These are phyloP conservation scores for Amphiprion ocellaris DNA, from an alignment of 2,113 vertebrate genomes.

Conservation along the genomic window DNA sequence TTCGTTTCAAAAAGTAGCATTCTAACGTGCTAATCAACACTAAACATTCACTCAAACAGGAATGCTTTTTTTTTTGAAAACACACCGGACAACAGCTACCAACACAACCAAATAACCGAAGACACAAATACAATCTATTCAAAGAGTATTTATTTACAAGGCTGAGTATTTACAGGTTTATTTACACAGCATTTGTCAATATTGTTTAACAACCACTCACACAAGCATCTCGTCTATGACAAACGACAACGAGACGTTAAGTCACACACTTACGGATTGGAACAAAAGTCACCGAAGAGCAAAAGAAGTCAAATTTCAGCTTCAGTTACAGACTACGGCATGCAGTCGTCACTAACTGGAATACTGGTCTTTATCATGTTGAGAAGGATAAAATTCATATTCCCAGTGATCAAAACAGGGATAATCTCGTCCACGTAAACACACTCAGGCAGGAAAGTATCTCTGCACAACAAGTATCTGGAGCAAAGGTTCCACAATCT, in stretches of 20 bases:
- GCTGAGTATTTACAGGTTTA: constrained; percentile 71
- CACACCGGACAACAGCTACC: neutral
- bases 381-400: too few relatives aligned
- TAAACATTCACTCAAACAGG: too few relatives aligned
- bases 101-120: neutral
- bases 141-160: constrained; percentile 81
- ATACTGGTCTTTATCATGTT: too few relatives aligned
- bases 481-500: neutral
- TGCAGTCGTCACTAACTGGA: too few relatives aligned
- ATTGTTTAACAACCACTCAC: neutral
- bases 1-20: too few relatives aligned
- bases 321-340: too few relatives aligned
- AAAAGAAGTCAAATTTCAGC: neutral
- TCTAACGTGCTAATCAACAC: too few relatives aligned
- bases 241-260: neutral
- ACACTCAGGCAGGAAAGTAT: too few relatives aligned
- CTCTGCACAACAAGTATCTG: too few relatives aligned
- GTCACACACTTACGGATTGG: neutral
- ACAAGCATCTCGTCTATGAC: neutral
- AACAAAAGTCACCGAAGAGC: constrained; percentile 9
- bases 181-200: constrained; percentile 61
- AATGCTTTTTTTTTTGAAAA: too few relatives aligned
- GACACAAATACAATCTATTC: constrained; percentile 18
- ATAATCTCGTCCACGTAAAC: too few relatives aligned
- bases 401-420: too few relatives aligned